phyloP scores from a whole-genome alignment of 2,888 invertebrate genomes.

The Eupithecia abbreviata region DNA sequence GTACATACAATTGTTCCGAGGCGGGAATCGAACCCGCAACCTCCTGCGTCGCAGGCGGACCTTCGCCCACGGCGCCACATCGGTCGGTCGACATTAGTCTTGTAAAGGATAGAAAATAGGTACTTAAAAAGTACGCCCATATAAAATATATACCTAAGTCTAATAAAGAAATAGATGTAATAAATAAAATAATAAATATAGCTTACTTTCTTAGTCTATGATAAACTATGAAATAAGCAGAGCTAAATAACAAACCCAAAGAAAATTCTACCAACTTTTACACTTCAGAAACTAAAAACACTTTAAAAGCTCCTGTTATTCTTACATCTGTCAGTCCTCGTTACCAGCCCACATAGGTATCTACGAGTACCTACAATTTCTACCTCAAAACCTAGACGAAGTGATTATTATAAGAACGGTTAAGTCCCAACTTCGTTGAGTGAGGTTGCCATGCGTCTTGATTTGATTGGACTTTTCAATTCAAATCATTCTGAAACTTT shows the following conservation, averaged over 20 bases:
- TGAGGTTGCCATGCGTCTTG: background rate
- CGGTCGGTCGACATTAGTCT: too few relatives aligned
- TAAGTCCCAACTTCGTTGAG: constrained; percentile 21
- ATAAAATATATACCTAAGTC: too few relatives aligned
- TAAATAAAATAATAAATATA: too few relatives aligned
- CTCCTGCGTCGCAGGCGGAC: too few relatives aligned
- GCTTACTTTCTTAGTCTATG: too few relatives aligned
- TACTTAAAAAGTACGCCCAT: too few relatives aligned
- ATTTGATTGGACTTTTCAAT: background rate
- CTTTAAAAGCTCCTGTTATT: background rate
- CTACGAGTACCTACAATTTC: background rate
- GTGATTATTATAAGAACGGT: constrained; percentile 32
- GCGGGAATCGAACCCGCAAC: too few relatives aligned
- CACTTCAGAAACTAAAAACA: background rate
- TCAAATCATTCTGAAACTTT: background rate
- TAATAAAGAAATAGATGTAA: too few relatives aligned
- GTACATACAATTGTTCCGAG: too few relatives aligned
- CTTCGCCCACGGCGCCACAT: too few relatives aligned
- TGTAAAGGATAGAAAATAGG: too few relatives aligned
- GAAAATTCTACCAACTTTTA: background rate
- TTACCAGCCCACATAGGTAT: background rate
- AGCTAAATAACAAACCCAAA: background rate
- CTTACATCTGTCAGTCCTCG: background rate
- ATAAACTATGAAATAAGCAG: background rate
- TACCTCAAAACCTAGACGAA: constrained; percentile 28